Evolutionary conservation across 2,797 vertebrate species (phyloP).

Genomic region (Mormyrus hasselquistii): DNA sequence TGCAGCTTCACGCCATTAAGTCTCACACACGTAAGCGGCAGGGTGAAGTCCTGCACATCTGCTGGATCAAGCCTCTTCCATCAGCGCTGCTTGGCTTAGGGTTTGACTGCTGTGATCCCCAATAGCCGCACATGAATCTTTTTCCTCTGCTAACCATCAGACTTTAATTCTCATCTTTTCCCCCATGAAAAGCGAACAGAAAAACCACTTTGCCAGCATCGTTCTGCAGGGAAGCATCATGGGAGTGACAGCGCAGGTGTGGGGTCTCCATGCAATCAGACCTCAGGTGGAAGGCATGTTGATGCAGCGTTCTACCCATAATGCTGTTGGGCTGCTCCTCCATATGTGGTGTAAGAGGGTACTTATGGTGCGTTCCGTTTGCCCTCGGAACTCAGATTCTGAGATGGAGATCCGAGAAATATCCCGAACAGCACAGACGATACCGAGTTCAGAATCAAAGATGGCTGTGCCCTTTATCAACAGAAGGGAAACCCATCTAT

Average conservation of each 20-base stretch:
- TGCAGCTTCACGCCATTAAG: not conserved
- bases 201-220: not conserved
- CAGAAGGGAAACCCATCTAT: too few relatives aligned
- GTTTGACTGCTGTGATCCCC: not conserved
- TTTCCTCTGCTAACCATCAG: not conserved
- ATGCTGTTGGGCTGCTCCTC: not conserved
- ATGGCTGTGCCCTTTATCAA: too few relatives aligned
- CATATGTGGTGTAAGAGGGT: not conserved
- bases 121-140: not conserved
- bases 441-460: too few relatives aligned
- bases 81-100: not conserved
- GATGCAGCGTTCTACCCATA: not conserved
- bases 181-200: not conserved
- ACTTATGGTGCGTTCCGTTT: not conserved
- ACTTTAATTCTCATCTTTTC: not conserved
- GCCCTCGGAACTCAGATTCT: too few relatives aligned
- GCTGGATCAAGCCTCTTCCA: not conserved
- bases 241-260: not conserved
- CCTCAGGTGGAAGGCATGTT: not conserved
- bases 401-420: too few relatives aligned
- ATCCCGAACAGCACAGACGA: too few relatives aligned
- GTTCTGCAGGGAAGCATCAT: not conserved
- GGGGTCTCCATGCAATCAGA: not conserved
- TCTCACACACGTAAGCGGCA: not conserved
- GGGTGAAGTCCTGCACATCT: not conserved